Evolutionary conservation across 2,113 vertebrate species (phyloP).

Genomic region (Barnardius zonarius): DNA sequence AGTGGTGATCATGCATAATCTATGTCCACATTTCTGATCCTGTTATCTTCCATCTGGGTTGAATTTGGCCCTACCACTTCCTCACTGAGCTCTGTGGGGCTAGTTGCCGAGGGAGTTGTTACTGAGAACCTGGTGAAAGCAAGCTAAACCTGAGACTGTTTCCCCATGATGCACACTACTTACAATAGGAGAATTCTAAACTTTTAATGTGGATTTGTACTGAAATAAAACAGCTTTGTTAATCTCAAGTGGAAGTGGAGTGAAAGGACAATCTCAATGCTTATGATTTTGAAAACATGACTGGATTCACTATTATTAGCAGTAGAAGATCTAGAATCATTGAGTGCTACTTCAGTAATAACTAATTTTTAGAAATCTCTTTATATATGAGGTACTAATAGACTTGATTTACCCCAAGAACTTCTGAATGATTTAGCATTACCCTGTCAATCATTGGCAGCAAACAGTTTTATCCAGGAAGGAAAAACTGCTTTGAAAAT

Average conservation of each 20-base stretch:
- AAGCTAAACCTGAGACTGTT: not conserved
- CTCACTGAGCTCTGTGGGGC: not conserved
- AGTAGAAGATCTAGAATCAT: not conserved
- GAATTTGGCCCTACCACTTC: not conserved
- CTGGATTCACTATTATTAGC: not conserved
- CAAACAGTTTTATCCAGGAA: not conserved
- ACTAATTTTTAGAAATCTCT: not conserved
- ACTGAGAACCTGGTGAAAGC: not conserved
- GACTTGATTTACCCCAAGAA: not conserved
- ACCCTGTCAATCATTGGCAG: not conserved
- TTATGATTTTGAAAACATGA: not conserved
- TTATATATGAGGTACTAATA: not conserved
- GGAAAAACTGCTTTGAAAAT: not conserved
- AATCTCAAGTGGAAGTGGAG: not conserved
- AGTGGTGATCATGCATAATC: not conserved
- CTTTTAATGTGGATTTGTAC: not conserved
- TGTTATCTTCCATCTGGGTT: not conserved
- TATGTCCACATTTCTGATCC: not conserved
- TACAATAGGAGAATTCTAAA: not conserved
- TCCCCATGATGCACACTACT: not conserved
- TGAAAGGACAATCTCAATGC: not conserved
- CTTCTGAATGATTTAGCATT: not conserved
- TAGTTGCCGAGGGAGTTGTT: not conserved
- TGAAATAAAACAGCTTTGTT: not conserved
- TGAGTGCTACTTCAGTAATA: not conserved